Evolutionary conservation across 2,888 invertebrate genomes (phyloP), one percentile per base, ranked within the genome.

Genomic region (Campopleginae sp.): DNA sequence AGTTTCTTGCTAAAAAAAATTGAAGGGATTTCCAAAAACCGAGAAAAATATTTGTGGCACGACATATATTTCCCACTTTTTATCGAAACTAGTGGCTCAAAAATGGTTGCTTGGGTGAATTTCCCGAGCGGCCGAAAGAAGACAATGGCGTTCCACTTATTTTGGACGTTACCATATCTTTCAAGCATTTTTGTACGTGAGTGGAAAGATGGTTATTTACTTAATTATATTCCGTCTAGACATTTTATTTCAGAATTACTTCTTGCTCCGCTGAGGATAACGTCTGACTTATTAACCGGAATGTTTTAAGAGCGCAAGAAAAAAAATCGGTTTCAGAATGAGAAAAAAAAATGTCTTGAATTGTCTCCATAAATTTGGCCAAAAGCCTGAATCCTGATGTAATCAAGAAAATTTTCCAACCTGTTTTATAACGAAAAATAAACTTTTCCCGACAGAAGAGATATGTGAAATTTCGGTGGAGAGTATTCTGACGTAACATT

Each of bases 401-500:
- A 33, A 63, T 17, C 33, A n/a, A 19, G 23, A 61, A 42, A 66
- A 66, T 66, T 66, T 23, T 66, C 23, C 12, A 44, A 3, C 14
- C 66, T 44, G 19, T 42, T 66, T 42, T 33, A 23, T 23, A 17
- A 33, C 8, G 10, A 31, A 17, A 54, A 19, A 27, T n/a, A 48
- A 71, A 71, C 31, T 71, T 71, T 6, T 33, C 44, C 33, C 58
- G 68, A 14, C 42, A 27, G 42, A 44, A 68, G 75, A 65, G 61
- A 86, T 75, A 83, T 77, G 80, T 68, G 58, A 44, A 51, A 71
- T 80, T 58, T 58, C 38, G 72, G 31, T 71, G 70, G n/a, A 48
- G 42, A 19, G 23, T 42, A 72, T 65, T 38, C 46, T 61, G 38
- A 27, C 33, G 63, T 58, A 61, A 63, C 48, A 54, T 46, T 71